phyloP scores from a whole-genome alignment of 2,113 vertebrate genomes.

The Toxostoma redivivum region DNA sequence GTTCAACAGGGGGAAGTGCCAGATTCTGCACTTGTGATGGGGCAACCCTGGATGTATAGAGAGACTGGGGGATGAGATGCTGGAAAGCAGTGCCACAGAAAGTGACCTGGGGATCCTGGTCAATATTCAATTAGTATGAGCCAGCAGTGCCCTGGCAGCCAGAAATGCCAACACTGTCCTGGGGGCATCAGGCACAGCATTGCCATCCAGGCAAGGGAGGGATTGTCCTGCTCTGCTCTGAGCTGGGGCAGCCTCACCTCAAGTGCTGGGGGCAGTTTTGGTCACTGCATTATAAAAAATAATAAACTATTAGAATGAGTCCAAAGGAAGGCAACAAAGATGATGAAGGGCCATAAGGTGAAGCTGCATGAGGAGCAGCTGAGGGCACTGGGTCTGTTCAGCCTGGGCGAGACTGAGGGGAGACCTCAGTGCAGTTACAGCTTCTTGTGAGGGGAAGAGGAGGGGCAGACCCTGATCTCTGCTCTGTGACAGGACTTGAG shows the following conservation, averaged over 20 bases:
- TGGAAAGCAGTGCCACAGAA: not conserved
- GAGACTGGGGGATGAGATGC: not conserved
- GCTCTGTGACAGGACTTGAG: not conserved
- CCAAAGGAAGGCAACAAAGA: not conserved
- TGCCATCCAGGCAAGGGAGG: not conserved
- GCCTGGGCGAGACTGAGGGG: not conserved
- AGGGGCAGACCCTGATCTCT: too few species aligned
- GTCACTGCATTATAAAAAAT: too few species aligned
- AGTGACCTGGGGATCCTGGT: not conserved
- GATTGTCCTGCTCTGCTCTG: not conserved
- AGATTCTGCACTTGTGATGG: not conserved
- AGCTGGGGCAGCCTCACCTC: not conserved
- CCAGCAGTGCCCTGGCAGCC: not conserved
- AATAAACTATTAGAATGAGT: not conserved
- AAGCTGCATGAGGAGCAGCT: accelerated
- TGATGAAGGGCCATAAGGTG: not conserved
- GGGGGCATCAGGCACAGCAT: not conserved
- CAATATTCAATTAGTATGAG: too few species aligned
- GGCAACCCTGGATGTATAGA: not conserved
- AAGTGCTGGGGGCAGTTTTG: not conserved
- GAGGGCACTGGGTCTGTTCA: not conserved
- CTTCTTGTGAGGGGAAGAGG: not conserved
- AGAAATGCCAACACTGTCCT: not conserved
- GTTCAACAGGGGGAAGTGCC: not conserved
- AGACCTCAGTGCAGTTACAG: not conserved